phyloP scores from a whole-genome alignment of 1,140 invertebrate genomes.

The Mamestra configurata region DNA sequence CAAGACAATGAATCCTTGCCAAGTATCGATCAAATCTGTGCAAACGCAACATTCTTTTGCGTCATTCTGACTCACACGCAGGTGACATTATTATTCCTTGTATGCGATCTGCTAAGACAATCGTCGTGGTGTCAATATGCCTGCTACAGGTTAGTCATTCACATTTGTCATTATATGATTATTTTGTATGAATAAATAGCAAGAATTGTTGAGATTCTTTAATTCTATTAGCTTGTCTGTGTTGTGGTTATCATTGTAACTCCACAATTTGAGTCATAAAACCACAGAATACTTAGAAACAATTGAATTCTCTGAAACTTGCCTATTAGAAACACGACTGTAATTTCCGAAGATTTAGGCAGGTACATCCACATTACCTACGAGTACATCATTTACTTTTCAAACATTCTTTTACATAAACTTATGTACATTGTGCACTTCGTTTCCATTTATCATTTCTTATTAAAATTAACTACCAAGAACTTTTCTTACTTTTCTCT shows the following conservation, averaged over 20 bases:
- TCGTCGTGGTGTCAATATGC: not conserved
- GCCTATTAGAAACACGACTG: too few relatives aligned
- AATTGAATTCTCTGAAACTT: too few relatives aligned
- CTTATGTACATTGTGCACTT: too few relatives aligned
- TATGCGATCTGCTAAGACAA: constrained; percentile 3
- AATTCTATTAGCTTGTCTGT: not conserved
- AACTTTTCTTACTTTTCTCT: too few relatives aligned
- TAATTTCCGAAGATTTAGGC: too few relatives aligned
- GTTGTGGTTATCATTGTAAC: not conserved
- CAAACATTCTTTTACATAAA: too few relatives aligned
- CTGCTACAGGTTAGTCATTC: constrained; percentile 3
- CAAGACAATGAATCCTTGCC: not conserved
- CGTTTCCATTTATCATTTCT: too few relatives aligned
- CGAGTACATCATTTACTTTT: too few relatives aligned
- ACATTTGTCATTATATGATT: not conserved
- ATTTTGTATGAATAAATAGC: not conserved
- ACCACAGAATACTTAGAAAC: too few relatives aligned
- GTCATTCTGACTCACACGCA: constrained; percentile 19
- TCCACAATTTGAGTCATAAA: too few relatives aligned
- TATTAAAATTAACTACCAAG: too few relatives aligned
- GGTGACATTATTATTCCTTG: constrained; percentile 38
- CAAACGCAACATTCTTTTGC: constrained; percentile 12
- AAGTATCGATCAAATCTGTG: not conserved
- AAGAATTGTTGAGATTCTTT: not conserved
- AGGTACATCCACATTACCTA: too few relatives aligned